Percentiles rank a stretch among this genome's conserved stretches.
phyloP scores from a whole-genome alignment of 2,888 invertebrate species.

The Habrosyne pyritoides region DNA sequence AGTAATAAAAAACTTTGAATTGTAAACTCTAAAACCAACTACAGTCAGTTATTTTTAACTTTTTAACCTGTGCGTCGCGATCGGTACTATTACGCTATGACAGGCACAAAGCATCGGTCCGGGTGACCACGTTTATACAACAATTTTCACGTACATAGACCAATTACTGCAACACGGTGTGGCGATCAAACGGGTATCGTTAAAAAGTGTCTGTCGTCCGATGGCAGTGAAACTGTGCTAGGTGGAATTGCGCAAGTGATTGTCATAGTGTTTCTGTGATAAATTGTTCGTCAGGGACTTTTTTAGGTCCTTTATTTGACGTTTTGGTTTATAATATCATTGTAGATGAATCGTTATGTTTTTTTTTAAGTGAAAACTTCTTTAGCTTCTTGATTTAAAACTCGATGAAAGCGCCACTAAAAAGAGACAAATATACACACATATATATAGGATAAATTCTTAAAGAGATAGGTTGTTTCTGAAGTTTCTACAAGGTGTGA shows the following conservation, averaged over 20 bases:
- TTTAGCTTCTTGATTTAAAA: too few species aligned
- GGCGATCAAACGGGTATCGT: constrained; percentile 43
- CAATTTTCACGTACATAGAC: constrained; percentile 44
- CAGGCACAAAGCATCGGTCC: constrained; percentile 24
- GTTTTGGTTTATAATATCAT: background rate
- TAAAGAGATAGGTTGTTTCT: too few species aligned
- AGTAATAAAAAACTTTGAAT: too few species aligned
- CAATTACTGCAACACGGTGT: constrained; percentile 41
- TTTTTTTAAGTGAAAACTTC: too few species aligned
- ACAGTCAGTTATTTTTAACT: constrained; percentile 12
- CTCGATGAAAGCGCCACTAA: too few species aligned
- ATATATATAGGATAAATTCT: too few species aligned
- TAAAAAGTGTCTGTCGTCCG: constrained; percentile 36
- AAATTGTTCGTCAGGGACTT: background rate
- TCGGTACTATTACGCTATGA: constrained; percentile 27
- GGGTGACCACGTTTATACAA: constrained; percentile 45
- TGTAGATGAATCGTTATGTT: too few species aligned
- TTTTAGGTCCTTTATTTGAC: background rate
- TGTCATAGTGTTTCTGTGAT: background rate
- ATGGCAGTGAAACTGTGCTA: constrained; percentile 26
- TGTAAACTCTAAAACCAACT: background rate
- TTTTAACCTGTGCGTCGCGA: constrained; percentile 31
- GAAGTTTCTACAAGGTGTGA: too few species aligned
- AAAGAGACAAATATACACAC: too few species aligned
- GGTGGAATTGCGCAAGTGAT: constrained; percentile 24